Evolutionary conservation across 2,113 vertebrate genomes (phyloP).

Genomic region (Callipepla californica): DNA sequence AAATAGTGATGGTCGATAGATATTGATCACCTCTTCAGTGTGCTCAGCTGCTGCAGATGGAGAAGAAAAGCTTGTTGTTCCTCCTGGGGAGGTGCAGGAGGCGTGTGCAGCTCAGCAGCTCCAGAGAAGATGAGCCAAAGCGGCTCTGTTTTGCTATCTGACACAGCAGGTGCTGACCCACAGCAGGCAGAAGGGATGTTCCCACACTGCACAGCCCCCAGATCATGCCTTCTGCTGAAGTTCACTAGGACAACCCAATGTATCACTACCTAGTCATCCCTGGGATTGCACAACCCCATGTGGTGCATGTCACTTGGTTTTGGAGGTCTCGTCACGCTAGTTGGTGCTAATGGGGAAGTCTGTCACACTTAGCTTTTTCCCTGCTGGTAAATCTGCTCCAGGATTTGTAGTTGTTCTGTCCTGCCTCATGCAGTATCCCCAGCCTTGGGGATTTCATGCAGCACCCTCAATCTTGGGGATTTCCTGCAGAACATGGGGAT

Average conservation of each 20-base stretch:
- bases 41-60: not conserved
- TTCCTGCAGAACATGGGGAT: not conserved
- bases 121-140: not conserved
- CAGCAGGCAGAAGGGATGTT: not conserved
- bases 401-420: not conserved
- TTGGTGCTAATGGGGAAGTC: not conserved
- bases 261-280: not conserved
- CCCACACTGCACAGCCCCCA: not conserved
- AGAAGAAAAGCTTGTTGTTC: constrained; percentile 34
- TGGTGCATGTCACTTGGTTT: not conserved
- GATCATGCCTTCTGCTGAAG: accelerated
- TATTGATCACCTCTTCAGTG: constrained; percentile 55
- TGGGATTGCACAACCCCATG: not conserved
- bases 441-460: not conserved
- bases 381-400: not conserved
- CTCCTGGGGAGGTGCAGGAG: constrained; percentile 9
- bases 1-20: constrained; percentile 1
- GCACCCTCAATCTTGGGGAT: not conserved
- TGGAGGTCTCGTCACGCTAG: not conserved
- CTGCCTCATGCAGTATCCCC: too few relatives aligned
- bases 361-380: not conserved
- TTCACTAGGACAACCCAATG: accelerated
- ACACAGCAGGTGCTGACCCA: not conserved
- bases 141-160: not conserved
- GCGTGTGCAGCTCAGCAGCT: not conserved